phyloP scores from a whole-genome alignment of 64 coral and sea anemone genomes.

The Stichodactyla helianthus region DNA sequence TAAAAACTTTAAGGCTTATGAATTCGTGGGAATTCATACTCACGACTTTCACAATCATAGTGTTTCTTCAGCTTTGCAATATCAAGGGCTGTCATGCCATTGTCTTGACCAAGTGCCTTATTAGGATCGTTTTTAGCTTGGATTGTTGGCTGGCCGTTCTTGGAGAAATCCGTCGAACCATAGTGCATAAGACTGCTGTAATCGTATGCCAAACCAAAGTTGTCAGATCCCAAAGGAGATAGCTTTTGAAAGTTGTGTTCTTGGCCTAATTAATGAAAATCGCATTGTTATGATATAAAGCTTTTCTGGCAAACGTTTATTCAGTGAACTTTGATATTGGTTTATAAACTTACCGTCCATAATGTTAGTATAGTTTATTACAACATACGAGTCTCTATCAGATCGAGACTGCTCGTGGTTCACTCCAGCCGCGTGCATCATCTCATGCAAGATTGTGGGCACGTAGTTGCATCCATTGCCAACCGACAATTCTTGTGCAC shows the following conservation, averaged over 20 bases:
- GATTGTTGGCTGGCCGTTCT: conserved; percentile 1
- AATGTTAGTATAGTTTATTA: conserved; percentile 17
- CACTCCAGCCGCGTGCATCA: conserved; percentile 39
- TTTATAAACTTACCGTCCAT: neutral
- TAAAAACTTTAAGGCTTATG: neutral
- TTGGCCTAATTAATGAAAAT: neutral
- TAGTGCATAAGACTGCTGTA: conserved; percentile 14
- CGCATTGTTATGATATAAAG: neutral
- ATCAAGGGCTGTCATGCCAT: neutral
- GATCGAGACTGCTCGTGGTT: conserved; percentile 36
- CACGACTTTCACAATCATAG: neutral
- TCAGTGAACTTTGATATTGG: neutral
- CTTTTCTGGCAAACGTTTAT: neutral
- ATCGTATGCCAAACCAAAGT: neutral
- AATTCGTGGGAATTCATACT: neutral
- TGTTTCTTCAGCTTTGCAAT: neutral
- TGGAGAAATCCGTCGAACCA: conserved; percentile 4
- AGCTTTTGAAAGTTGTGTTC: neutral
- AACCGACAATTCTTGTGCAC: conserved; percentile 5
- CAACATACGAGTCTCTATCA: conserved; percentile 19
- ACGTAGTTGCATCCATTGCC: conserved; percentile 12
- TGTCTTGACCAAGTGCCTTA: conserved; percentile 7
- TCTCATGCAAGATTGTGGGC: conserved; percentile 26
- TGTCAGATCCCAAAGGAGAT: neutral
- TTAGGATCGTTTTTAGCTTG: neutral